phyloP scores from a whole-genome alignment of 2,888 invertebrate species.

The Bugula neritina region DNA sequence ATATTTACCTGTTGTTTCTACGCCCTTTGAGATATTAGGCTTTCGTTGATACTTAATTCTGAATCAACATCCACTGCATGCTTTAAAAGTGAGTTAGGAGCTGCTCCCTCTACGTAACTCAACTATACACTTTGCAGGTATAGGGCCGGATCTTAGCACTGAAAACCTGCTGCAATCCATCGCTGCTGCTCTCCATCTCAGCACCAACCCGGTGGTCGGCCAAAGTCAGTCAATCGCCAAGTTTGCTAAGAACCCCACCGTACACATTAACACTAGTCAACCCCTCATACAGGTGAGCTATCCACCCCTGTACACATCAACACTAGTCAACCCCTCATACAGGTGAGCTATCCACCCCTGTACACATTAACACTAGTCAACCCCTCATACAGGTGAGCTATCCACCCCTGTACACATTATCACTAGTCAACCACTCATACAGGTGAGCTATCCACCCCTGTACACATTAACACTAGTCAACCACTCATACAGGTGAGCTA shows the following conservation, averaged over 20 bases:
- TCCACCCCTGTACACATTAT: slow-evolving; percentile 47
- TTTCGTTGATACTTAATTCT: not conserved
- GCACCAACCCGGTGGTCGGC: slow-evolving; percentile 74
- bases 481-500: slow-evolving; percentile 54
- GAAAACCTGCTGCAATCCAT: slow-evolving; percentile 67
- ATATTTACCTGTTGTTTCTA: too few relatives aligned
- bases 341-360: slow-evolving; percentile 67
- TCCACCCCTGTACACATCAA: not conserved
- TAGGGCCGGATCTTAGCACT: slow-evolving; percentile 48
- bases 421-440: slow-evolving; percentile 32
- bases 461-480: not conserved
- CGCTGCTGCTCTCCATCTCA: slow-evolving; percentile 86
- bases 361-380: slow-evolving; percentile 90
- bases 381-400: slow-evolving; percentile 74
- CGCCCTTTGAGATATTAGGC: not conserved
- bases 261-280: slow-evolving; percentile 90
- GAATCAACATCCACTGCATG: not conserved
- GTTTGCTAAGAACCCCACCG: slow-evolving; percentile 86
- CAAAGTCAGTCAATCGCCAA: slow-evolving; percentile 62
- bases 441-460: not conserved
- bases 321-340: not conserved
- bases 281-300: slow-evolving; percentile 74
- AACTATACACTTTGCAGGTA: slow-evolving; percentile 38
- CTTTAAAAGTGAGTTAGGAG: too few relatives aligned
- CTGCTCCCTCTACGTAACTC: too few relatives aligned